phyloP scores from a whole-genome alignment of 2,888 invertebrate species.

The Campaea margaritaria region DNA sequence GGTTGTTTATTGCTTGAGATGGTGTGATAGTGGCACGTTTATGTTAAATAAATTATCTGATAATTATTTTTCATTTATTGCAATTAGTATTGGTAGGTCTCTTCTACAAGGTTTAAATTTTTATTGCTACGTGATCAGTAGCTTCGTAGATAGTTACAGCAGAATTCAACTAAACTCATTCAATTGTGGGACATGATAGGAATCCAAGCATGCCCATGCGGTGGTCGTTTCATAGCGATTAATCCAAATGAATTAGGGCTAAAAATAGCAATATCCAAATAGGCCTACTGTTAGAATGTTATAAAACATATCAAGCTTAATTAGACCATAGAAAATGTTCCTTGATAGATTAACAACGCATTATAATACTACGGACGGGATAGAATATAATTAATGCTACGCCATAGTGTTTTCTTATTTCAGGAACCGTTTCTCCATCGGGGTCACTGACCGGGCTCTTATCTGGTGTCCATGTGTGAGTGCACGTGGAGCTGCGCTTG shows the following conservation, averaged over 20 bases:
- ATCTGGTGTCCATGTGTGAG: slow-evolving; percentile 68
- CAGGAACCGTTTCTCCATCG: slow-evolving; percentile 74
- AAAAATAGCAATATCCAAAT: neutral
- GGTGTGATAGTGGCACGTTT: slow-evolving; percentile 27
- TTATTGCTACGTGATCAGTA: no score
- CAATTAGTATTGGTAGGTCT: no score
- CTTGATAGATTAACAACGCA: slow-evolving; percentile 18
- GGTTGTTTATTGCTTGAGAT: slow-evolving; percentile 23
- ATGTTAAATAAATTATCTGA: slow-evolving; percentile 19
- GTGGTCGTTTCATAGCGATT: neutral
- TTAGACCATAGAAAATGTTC: slow-evolving; percentile 12
- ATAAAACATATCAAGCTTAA: neutral
- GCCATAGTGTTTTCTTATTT: slow-evolving; percentile 53
- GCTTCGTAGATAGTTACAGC: no score
- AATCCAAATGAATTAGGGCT: neutral
- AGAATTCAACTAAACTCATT: no score
- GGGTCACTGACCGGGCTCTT: slow-evolving; percentile 76
- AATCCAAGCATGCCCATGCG: neutral
- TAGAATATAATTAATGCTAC: slow-evolving; percentile 15
- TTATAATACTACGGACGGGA: slow-evolving; percentile 6
- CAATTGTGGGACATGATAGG: no score
- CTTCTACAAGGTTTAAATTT: no score
- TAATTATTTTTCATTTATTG: neutral
- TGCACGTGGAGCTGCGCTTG: slow-evolving; percentile 61
- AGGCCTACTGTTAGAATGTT: neutral